Conservation (phyloP, 2,797 vertebrate genomes). For the Xerus rutilus region DNA sequence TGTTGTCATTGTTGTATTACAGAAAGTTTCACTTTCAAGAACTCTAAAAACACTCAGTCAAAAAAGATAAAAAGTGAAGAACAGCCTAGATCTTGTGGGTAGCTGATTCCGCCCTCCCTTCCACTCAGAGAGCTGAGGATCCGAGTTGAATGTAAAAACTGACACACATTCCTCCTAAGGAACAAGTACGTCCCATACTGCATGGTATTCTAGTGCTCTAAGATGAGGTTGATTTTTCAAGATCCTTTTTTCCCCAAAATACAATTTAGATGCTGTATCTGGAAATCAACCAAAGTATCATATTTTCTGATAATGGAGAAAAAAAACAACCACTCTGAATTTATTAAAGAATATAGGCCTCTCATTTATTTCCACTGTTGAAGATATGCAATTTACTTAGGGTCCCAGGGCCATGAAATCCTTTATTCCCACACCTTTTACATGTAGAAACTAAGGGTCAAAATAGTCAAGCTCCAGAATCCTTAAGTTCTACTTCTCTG, state of each 20-base stretch:
- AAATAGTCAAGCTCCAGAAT: background rate
- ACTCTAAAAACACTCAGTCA: background rate
- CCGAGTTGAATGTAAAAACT: background rate
- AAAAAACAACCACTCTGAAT: background rate
- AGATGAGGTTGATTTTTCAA: background rate
- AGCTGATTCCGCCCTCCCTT: background rate
- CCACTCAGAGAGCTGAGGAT: background rate
- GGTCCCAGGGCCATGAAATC: background rate
- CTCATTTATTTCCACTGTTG: background rate
- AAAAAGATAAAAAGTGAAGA: background rate
- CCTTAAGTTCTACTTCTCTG: background rate
- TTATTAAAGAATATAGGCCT: background rate
- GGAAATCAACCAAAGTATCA: background rate
- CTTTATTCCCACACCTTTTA: background rate
- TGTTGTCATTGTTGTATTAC: background rate
- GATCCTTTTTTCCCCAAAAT: background rate
- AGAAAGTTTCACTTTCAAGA: background rate
- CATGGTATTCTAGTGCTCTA: background rate
- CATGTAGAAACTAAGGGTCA: background rate
- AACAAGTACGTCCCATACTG: background rate
- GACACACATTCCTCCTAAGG: background rate
- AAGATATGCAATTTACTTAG: background rate
- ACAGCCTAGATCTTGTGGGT: background rate
- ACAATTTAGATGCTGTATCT: background rate
- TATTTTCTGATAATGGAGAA: background rate